A percentile compares a stretch with the other conserved stretches of the same genome.
Conservation (phyloP, 1,140 invertebrate species). For the Caenorhabditis latens region DNA sequence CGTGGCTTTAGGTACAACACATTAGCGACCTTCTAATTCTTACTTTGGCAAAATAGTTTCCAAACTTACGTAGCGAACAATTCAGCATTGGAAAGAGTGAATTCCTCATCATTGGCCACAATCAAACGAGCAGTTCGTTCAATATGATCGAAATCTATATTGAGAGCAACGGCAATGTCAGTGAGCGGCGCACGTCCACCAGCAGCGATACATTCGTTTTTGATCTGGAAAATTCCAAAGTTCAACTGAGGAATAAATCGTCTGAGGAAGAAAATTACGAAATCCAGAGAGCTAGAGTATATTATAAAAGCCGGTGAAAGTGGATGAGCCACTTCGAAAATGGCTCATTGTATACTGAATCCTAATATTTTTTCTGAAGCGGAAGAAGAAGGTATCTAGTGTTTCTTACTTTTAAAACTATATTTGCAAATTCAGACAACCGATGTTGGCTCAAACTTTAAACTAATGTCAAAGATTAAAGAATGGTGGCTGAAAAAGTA, state of each 20-base stretch:
- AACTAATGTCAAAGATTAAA: no score
- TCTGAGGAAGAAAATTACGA: no score
- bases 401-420: conserved; percentile 56
- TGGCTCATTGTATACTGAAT: conserved; percentile 2
- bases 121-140: conserved; percentile 81
- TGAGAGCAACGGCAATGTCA: conserved; percentile 88
- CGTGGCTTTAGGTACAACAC: no score
- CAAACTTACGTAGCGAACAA: conserved; percentile 83
- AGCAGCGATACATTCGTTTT: conserved; percentile 60
- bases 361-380: conserved; percentile 78
- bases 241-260: not conserved
- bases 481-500: no score
- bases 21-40: no score
- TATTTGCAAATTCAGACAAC: not conserved
- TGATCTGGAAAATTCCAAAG: conserved; percentile 10
- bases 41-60: no score
- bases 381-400: conserved; percentile 3
- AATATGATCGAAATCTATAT: conserved; percentile 89
- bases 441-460: no score
- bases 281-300: no score
- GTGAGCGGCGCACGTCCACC: conserved; percentile 85
- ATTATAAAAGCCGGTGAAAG: no score
- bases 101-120: conserved; percentile 76
- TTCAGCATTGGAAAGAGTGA: conserved; percentile 87
- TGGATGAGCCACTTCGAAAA: not conserved